phyloP scores from a whole-genome alignment of 2,113 vertebrate species.

The Chamaea fasciata region DNA sequence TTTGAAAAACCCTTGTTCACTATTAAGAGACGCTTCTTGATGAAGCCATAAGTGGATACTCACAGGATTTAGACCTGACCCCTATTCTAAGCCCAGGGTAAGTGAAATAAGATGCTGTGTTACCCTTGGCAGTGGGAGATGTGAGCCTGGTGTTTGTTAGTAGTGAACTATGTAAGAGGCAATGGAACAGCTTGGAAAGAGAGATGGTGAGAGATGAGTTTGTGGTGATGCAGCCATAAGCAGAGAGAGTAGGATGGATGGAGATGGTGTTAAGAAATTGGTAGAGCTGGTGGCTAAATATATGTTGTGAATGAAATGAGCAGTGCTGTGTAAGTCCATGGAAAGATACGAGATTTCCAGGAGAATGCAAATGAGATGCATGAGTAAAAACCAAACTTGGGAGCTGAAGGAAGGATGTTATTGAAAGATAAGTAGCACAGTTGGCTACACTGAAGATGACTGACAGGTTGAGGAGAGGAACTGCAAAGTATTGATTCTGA shows the following conservation, averaged over 20 bases:
- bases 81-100: not conserved
- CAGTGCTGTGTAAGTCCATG: not conserved
- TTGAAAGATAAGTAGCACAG: not conserved
- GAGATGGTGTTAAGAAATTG: not conserved
- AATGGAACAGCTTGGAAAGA: not conserved
- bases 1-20: not conserved
- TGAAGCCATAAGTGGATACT: no score
- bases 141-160: rapidly evolving
- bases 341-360: not conserved
- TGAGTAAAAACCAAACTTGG: not conserved
- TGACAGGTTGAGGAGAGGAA: not conserved
- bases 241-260: not conserved
- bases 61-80: not conserved
- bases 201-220: not conserved
- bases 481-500: not conserved
- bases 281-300: not conserved
- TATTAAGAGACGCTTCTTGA: not conserved
- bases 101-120: not conserved
- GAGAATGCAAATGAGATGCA: not conserved
- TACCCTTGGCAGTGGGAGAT: not conserved
- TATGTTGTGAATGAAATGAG: not conserved
- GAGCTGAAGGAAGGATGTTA: not conserved
- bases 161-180: not conserved
- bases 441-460: not conserved
- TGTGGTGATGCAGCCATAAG: not conserved